phyloP scores from a whole-genome alignment of 1,140 invertebrate species.

The Physella acuta region DNA sequence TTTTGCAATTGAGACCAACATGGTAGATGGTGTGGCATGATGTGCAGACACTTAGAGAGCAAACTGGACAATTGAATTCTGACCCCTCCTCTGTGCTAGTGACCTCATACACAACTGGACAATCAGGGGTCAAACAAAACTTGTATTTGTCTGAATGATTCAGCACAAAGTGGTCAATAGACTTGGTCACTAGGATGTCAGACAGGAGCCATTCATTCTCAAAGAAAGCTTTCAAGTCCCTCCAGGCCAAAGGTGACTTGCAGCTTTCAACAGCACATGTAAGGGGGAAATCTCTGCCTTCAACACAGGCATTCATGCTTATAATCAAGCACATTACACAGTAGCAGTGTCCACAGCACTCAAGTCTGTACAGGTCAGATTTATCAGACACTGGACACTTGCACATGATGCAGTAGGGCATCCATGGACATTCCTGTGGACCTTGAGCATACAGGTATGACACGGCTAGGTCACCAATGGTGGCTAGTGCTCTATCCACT shows the following conservation, averaged over 20 bases:
- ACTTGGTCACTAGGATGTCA: too few relatives aligned
- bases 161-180: neutral
- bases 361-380: conserved; percentile 39
- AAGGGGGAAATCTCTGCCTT: conserved; percentile 36
- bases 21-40: conserved; percentile 1
- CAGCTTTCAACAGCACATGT: conserved; percentile 41
- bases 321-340: conserved; percentile 42
- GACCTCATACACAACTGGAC: conserved; percentile 9
- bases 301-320: conserved; percentile 27
- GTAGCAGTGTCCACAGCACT: conserved; percentile 51
- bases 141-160: neutral
- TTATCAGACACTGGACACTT: conserved; percentile 36
- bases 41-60: neutral
- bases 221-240: conserved; percentile 34
- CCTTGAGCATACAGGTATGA: neutral
- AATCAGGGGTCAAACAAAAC: neutral
- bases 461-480: conserved; percentile 26
- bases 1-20: neutral
- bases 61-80: neutral
- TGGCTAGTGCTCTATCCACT: conserved; percentile 14
- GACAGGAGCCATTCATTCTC: conserved; percentile 20
- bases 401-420: conserved; percentile 46
- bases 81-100: neutral
- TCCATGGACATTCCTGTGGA: neutral
- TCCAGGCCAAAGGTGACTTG: conserved; percentile 28